These are phyloP conservation scores for Artemia sp. DNA, from an alignment of 2,888 invertebrate genomes.

Conservation along the genomic window DNA sequence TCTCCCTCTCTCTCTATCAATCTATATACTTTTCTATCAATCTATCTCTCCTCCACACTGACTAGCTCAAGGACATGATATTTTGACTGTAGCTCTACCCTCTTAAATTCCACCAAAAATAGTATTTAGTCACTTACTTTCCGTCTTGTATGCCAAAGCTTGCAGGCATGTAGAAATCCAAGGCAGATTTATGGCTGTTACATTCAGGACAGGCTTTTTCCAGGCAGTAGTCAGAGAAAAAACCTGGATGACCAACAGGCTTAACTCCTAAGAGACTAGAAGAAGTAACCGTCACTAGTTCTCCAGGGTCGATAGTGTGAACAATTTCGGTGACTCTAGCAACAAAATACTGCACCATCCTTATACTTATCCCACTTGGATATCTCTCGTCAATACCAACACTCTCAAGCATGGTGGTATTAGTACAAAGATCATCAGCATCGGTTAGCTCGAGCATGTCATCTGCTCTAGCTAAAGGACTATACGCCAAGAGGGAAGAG, in stretches of 20 bases:
- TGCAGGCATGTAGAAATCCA: conserved; percentile 14
- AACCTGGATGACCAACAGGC: conserved; percentile 3
- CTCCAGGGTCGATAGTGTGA: conserved; percentile 7
- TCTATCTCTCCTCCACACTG: too few species aligned
- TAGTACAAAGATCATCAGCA: background rate
- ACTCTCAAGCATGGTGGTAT: background rate
- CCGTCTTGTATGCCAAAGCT: background rate
- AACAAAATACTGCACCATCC: conserved; percentile 2
- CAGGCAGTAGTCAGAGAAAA: conserved; percentile 7
- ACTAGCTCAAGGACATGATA: too few species aligned
- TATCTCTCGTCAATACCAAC: background rate
- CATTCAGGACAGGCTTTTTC: background rate
- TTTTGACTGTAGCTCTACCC: too few species aligned
- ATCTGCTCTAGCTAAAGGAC: background rate
- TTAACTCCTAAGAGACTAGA: background rate
- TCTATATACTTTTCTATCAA: too few species aligned
- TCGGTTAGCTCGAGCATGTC: background rate
- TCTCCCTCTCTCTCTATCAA: too few species aligned
- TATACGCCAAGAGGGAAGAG: background rate
- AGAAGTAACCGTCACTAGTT: background rate
- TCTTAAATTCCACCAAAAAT: too few species aligned
- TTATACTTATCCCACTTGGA: background rate
- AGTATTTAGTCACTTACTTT: background rate
- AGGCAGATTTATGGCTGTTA: background rate
- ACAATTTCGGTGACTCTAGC: conserved; percentile 5